Conservation (phyloP, 2,888 invertebrate genomes). For the Polydrusus cervinus region DNA sequence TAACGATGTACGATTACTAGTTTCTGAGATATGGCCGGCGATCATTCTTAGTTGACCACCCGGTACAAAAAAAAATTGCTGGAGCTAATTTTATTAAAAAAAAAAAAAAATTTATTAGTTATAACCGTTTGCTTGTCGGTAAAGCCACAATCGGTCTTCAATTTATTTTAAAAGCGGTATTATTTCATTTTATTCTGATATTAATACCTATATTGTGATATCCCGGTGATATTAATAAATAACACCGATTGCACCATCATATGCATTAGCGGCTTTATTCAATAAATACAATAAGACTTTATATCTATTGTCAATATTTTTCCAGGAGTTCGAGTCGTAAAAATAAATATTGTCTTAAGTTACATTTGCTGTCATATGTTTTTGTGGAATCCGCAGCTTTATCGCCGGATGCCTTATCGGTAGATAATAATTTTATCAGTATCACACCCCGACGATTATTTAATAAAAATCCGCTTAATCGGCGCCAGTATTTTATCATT, state of each 20-base stretch:
- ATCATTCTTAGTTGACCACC: too few relatives aligned
- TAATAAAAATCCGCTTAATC: slow-evolving; percentile 36
- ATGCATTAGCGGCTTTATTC: slow-evolving; percentile 14
- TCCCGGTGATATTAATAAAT: background rate
- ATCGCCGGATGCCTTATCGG: slow-evolving; percentile 8
- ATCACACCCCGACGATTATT: slow-evolving; percentile 26
- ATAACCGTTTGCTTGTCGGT: too few relatives aligned
- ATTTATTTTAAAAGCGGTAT: background rate
- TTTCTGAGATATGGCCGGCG: too few relatives aligned
- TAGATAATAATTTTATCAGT: slow-evolving; percentile 7
- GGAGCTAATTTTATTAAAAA: too few relatives aligned
- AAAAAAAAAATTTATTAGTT: too few relatives aligned
- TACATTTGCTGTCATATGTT: slow-evolving; percentile 14
- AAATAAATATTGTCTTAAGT: slow-evolving; percentile 34
- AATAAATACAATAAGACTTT: background rate
- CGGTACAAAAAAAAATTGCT: too few relatives aligned
- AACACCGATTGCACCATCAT: slow-evolving; percentile 1
- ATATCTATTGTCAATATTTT: slow-evolving; percentile 25
- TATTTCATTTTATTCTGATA: background rate
- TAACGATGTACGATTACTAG: too few relatives aligned
- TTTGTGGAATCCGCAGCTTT: slow-evolving; percentile 26
- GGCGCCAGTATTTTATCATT: slow-evolving; percentile 39
- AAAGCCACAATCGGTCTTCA: too few relatives aligned
- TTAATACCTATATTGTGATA: background rate
- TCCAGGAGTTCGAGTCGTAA: slow-evolving; percentile 9